phyloP scores from a whole-genome alignment of 2,797 vertebrate species.

The Denticeps clupeoides region DNA sequence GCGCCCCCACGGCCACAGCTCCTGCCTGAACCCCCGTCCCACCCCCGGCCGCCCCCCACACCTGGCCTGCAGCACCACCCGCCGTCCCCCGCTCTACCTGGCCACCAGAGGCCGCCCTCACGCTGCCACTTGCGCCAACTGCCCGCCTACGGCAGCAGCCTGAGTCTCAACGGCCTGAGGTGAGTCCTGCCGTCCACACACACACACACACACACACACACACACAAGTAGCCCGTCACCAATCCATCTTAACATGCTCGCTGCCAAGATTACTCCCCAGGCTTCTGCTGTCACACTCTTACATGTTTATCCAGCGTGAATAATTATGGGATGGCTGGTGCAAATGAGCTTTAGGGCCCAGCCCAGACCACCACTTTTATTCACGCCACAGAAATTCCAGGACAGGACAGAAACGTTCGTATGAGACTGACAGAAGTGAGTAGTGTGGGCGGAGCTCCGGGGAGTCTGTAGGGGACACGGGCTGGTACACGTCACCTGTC shows the following conservation, averaged over 20 bases:
- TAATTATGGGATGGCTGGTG: slow-evolving; percentile 45
- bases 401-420: too few species aligned
- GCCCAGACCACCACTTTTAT: too few species aligned
- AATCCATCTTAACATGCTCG: background rate
- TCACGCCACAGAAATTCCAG: too few species aligned
- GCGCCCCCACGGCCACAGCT: slow-evolving; percentile 43
- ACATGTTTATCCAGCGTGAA: slow-evolving; percentile 30
- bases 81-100: slow-evolving; percentile 55
- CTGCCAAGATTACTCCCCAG: background rate
- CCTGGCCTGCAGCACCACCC: slow-evolving; percentile 58
- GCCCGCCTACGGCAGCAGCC: slow-evolving; percentile 76
- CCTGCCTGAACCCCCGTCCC: slow-evolving; percentile 47
- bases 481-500: too few species aligned
- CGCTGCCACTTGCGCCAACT: slow-evolving; percentile 69
- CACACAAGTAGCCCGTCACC: too few species aligned
- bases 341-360: slow-evolving; percentile 58
- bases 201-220: background rate
- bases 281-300: background rate
- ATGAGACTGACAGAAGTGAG: too few species aligned
- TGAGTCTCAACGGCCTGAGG: slow-evolving; percentile 89
- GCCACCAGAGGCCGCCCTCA: slow-evolving; percentile 62
- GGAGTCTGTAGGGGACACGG: too few species aligned
- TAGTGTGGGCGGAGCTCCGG: too few species aligned
- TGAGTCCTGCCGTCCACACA: too few species aligned
- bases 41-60: slow-evolving; percentile 46